These are phyloP conservation scores for Rhynchomys soricoides DNA, from an alignment of 2,113 vertebrate species.

Conservation along the genomic window DNA sequence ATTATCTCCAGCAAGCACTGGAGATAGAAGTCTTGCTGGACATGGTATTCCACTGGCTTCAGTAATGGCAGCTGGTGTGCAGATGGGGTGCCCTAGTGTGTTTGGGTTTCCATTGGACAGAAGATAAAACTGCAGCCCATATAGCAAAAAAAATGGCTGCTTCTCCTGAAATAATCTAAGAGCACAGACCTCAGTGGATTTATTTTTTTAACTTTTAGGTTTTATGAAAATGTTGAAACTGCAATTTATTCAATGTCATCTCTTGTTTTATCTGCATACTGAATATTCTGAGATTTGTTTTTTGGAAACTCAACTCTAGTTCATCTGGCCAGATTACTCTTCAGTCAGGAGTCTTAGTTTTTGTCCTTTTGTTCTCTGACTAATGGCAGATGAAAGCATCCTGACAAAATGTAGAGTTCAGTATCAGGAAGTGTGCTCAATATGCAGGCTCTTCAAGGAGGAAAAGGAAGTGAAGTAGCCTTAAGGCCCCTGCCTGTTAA, in stretches of 20 bases:
- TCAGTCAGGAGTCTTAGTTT: neutral
- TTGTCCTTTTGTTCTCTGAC: neutral
- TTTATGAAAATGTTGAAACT: neutral
- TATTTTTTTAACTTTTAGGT: neutral
- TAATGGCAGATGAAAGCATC: neutral
- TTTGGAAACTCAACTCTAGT: neutral
- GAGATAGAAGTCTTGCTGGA: constrained; percentile 26
- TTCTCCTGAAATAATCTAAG: neutral
- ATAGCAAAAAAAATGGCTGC: neutral
- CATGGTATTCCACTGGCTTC: constrained; percentile 60
- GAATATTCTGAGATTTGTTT: neutral
- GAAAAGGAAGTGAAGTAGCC: neutral
- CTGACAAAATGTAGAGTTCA: neutral
- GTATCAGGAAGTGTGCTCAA: neutral
- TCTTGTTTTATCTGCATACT: neutral
- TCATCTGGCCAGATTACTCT: neutral
- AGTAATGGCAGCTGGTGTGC: neutral
- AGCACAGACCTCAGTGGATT: neutral
- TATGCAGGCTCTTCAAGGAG: neutral
- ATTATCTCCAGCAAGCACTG: constrained; percentile 62
- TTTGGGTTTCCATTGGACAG: constrained; percentile 55
- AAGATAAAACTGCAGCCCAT: neutral
- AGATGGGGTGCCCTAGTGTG: constrained; percentile 28
- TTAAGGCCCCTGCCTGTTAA: neutral
- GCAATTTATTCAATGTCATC: neutral